Evolutionary conservation across 2,113 vertebrate genomes (phyloP).

Genomic region (Zootoca vivipara): DNA sequence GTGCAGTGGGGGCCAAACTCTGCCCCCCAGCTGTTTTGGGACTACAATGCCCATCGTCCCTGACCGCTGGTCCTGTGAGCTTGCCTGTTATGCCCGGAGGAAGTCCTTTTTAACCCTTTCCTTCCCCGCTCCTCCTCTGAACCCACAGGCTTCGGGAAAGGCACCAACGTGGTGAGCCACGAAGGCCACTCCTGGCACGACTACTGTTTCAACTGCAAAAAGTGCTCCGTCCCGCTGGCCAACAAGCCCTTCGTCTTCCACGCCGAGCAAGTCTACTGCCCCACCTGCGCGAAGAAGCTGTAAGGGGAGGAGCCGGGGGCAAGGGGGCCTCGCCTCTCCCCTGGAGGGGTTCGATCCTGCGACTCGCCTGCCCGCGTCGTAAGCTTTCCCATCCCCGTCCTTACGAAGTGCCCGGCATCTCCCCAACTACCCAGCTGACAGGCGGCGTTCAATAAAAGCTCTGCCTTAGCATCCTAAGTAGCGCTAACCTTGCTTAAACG

Average conservation of each 20-base stretch:
- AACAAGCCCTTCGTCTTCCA: conserved; percentile 95
- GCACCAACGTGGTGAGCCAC: conserved; percentile 96
- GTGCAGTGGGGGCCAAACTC: too few relatives aligned
- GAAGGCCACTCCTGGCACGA: conserved; percentile 94
- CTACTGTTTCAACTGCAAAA: conserved; percentile 98
- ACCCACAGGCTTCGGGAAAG: conserved; percentile 86
- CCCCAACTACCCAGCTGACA: background rate
- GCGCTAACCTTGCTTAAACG: conserved; percentile 38
- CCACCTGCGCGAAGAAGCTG: conserved; percentile 94
- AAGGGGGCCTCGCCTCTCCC: background rate
- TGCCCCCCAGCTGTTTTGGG: too few relatives aligned
- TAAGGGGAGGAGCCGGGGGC: conserved; percentile 64
- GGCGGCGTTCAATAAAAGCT: conserved; percentile 55
- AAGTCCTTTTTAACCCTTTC: conserved; percentile 43
- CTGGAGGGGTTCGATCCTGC: conserved; percentile 51
- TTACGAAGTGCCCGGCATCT: background rate
- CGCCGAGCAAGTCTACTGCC: conserved; percentile 89
- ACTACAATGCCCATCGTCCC: too few relatives aligned
- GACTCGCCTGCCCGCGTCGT: conserved; percentile 54
- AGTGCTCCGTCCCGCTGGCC: conserved; percentile 90
- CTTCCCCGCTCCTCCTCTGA: conserved; percentile 31
- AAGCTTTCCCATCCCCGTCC: conserved; percentile 30
- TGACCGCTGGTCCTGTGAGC: too few relatives aligned
- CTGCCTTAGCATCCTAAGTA: conserved; percentile 33
- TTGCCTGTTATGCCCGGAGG: too few relatives aligned